A percentile compares a stretch with the other conserved stretches of the same genome.
Conservation (phyloP, 2,888 invertebrate species). For the Hemaris fuciformis region DNA sequence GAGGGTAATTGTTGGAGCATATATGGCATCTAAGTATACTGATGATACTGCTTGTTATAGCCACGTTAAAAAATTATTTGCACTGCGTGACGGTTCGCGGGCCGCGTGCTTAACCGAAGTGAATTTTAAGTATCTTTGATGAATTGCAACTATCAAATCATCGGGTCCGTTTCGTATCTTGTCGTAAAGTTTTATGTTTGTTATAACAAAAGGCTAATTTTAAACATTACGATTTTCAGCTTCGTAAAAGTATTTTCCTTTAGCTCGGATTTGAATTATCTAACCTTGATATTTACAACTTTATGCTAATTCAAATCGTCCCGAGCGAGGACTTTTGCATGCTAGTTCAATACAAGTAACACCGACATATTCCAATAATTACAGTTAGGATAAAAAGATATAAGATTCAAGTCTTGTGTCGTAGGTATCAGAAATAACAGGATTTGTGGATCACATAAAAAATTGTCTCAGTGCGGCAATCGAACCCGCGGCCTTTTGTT, state of each 20-base stretch:
- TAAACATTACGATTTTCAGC: neutral
- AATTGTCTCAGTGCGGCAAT: too few species aligned
- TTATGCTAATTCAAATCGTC: too few species aligned
- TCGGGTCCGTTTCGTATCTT: constrained; percentile 6
- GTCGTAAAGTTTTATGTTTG: constrained; percentile 11
- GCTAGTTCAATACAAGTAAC: too few species aligned
- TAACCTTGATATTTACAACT: neutral
- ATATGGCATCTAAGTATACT: too few species aligned
- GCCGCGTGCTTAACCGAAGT: neutral
- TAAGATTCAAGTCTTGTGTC: too few species aligned
- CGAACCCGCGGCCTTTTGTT: too few species aligned
- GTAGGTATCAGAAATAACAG: too few species aligned
- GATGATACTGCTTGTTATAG: neutral
- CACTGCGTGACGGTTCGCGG: neutral
- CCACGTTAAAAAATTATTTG: neutral
- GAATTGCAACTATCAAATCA: constrained; percentile 14
- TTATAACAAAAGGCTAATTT: constrained; percentile 5
- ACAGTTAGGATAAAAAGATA: too few species aligned
- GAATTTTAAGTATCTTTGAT: constrained; percentile 10
- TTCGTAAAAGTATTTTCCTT: neutral
- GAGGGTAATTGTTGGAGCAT: too few species aligned
- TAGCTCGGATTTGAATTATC: neutral
- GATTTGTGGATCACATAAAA: too few species aligned
- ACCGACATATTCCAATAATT: too few species aligned
- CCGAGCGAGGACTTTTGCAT: too few species aligned